Evolutionary conservation across 2,888 invertebrate species (phyloP), one percentile per base, ranked within the genome.

Genomic region (Drosophila prolongata): DNA sequence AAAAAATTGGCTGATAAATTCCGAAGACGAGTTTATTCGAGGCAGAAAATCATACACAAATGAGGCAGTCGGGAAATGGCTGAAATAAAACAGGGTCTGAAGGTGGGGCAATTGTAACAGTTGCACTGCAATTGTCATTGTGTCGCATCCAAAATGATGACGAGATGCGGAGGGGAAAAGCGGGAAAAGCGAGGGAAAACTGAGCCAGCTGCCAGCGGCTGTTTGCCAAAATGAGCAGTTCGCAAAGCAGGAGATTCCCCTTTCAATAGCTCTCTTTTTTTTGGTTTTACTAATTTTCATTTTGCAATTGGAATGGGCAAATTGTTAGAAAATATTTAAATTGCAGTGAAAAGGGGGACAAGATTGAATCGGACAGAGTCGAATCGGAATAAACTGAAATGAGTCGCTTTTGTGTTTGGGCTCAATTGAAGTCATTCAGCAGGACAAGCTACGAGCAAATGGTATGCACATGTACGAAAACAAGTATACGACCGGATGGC

Each of bases 51-150:
- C 24, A 30, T n/a, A n/a, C 56, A 37, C 35, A 54, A 55, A 59
- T 56, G 35, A 43, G 13, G 10, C 43, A 27, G 40, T 40, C 14
- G 16, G 10, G 5, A 30, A 2, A 16, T 37, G 35, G 56, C 19
- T 44, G 37, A 40, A 43, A 35, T 19, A 27, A 37, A 37, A 24
- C 9, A 14, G 13, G n/a, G 1, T 24, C 14, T 24, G 54, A 35
- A 34, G 68, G 14, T 13, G 38, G 56, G 46, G 46, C 42, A 67
- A 69, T 11, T 37, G 84, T 37, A 16, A 43, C 87, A 80, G 76
- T 80, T 87, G 87, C 81, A 73, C 85, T 81, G 85, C 87, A 87
- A 87, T 85, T 81, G 87, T 57, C 71, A 57, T 62, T 56, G 37
- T 49, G 49, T 34, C 49, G 49, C 49, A 49, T 60, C 43, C 58